These are phyloP conservation scores for Phalera bucephala DNA, from an alignment of 2,888 invertebrate genomes.

Conservation along the genomic window DNA sequence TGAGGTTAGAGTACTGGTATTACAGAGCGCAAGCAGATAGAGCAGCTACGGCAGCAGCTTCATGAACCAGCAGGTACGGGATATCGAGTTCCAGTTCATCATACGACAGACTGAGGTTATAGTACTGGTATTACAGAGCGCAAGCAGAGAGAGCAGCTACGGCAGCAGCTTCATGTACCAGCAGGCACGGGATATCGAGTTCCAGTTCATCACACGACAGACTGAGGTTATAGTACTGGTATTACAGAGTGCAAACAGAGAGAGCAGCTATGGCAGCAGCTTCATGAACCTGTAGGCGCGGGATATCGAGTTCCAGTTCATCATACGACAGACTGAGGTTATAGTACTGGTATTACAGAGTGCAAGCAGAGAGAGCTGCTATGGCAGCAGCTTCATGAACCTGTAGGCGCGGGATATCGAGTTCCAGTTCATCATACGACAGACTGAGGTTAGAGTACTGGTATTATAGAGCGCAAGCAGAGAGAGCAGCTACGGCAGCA, in stretches of 20 bases:
- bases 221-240: conserved; percentile 21
- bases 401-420: conserved; percentile 19
- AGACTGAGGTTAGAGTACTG: conserved; percentile 18
- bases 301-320: conserved; percentile 25
- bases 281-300: conserved; percentile 4
- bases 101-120: conserved; percentile 19
- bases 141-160: conserved; percentile 1
- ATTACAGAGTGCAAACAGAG: not conserved
- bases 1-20: conserved; percentile 17
- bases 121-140: too few species aligned
- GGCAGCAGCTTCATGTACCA: conserved; percentile 3
- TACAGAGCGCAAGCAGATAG: not conserved
- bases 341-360: too few species aligned
- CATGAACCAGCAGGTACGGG: conserved; percentile 6
- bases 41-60: conserved; percentile 4
- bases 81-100: conserved; percentile 23
- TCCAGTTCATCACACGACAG: conserved; percentile 17
- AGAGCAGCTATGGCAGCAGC: conserved; percentile 5
- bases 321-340: conserved; percentile 21
- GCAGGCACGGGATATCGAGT: conserved; percentile 19
- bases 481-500: conserved; percentile 3
- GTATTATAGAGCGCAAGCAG: not conserved
- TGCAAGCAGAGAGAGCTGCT: not conserved
- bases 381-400: conserved; percentile 4
- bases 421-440: conserved; percentile 18